A percentile compares a stretch with the other conserved stretches of the same genome.
These are phyloP conservation scores for Mechanitis mazaeus DNA, from an alignment of 2,888 invertebrate genomes.

Conservation along the genomic window DNA sequence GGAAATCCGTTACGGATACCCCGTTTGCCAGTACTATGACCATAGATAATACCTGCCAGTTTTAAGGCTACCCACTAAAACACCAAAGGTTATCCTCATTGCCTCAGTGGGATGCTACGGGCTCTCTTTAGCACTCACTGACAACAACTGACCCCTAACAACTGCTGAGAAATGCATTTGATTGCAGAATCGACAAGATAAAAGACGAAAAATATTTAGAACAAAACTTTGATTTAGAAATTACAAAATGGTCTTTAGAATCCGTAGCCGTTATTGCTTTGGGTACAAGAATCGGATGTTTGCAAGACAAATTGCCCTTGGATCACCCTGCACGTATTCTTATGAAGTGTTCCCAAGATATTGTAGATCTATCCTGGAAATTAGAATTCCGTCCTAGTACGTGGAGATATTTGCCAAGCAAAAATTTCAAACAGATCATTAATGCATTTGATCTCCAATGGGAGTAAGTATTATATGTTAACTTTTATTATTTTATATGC, in stretches of 20 bases:
- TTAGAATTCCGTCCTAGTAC: constrained; percentile 51
- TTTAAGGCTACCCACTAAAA: too few relatives aligned
- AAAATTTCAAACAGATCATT: constrained; percentile 51
- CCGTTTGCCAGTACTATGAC: too few relatives aligned
- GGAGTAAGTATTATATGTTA: constrained; percentile 48
- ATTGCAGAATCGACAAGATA: constrained; percentile 50
- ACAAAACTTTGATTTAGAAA: constrained; percentile 68
- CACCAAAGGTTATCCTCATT: too few relatives aligned
- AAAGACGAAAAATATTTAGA: constrained; percentile 48
- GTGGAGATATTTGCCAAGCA: constrained; percentile 52
- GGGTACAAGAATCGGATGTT: constrained; percentile 56
- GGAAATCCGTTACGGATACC: too few relatives aligned
- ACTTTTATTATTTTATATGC: too few relatives aligned
- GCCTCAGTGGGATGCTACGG: too few relatives aligned
- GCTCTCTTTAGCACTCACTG: too few relatives aligned
- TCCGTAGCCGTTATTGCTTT: constrained; percentile 60
- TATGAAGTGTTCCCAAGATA: constrained; percentile 49
- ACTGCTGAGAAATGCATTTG: neutral
- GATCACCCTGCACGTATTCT: constrained; percentile 52
- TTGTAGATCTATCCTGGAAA: constrained; percentile 45
- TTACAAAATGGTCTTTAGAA: constrained; percentile 80
- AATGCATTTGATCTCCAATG: constrained; percentile 55
- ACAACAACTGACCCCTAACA: too few relatives aligned
- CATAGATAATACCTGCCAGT: too few relatives aligned
- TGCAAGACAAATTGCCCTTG: constrained; percentile 43